Evolutionary conservation across 1,140 invertebrate genomes (phyloP).

Genomic region (Lycorma delicatula): DNA sequence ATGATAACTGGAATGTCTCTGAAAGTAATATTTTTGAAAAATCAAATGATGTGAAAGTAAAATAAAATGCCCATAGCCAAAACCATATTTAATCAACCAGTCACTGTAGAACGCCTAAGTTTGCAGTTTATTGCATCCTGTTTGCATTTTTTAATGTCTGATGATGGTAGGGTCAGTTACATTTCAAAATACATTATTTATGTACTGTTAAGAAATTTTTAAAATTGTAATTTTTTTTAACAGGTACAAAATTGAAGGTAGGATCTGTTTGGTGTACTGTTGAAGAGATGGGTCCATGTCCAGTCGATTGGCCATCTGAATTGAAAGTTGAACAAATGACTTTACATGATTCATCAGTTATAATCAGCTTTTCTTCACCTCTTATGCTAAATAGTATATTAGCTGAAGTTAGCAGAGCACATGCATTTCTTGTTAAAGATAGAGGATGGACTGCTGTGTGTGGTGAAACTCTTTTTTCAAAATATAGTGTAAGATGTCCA

Average conservation of each 20-base stretch:
- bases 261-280: slow-evolving; percentile 16
- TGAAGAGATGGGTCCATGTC: slow-evolving; percentile 17
- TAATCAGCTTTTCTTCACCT: background rate
- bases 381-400: slow-evolving; percentile 11
- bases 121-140: too few species aligned
- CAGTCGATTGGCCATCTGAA: slow-evolving; percentile 19
- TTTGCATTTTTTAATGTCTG: too few species aligned
- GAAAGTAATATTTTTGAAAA: too few species aligned
- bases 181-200: too few species aligned
- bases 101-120: too few species aligned
- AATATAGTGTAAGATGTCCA: slow-evolving; percentile 19
- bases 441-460: slow-evolving; percentile 23
- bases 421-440: slow-evolving; percentile 22
- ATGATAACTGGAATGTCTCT: too few species aligned
- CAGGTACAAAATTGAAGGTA: slow-evolving; percentile 8
- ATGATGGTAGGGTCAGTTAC: too few species aligned
- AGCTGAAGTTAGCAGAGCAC: slow-evolving; percentile 12
- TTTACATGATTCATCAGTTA: background rate
- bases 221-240: background rate
- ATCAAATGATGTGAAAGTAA: too few species aligned
- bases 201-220: too few species aligned
- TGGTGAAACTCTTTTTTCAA: slow-evolving; percentile 16
- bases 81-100: too few species aligned
- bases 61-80: too few species aligned
- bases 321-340: slow-evolving; percentile 19